Evolutionary conservation across 2,888 invertebrate genomes (phyloP).

Genomic region (Ennomos quercinarius): DNA sequence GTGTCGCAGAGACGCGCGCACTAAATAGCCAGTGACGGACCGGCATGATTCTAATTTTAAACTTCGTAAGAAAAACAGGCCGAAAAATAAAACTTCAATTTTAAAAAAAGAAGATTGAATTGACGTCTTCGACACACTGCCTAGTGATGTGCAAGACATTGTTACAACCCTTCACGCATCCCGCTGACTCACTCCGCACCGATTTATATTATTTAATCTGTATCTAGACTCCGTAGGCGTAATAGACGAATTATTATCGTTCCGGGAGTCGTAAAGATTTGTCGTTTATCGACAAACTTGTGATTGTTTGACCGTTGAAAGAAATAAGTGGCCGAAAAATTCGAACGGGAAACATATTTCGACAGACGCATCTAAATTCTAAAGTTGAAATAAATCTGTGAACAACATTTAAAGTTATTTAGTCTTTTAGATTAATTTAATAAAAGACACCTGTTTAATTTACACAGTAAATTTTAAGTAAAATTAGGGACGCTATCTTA

Average conservation of each 20-base stretch:
- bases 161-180: constrained; percentile 69
- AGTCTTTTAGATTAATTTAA: too few species aligned
- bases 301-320: constrained; percentile 54
- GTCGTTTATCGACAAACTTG: constrained; percentile 65
- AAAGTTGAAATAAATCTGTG: constrained; percentile 48
- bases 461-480: too few species aligned
- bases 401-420: too few species aligned
- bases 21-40: constrained; percentile 70
- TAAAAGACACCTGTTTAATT: too few species aligned
- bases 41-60: constrained; percentile 77
- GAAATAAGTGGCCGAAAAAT: constrained; percentile 64
- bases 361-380: constrained; percentile 46
- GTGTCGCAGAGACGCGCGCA: constrained; percentile 63
- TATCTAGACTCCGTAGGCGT: constrained; percentile 71
- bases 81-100: constrained; percentile 41
- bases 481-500: too few species aligned
- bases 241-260: constrained; percentile 72
- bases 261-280: constrained; percentile 66
- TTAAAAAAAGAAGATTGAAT: too few species aligned
- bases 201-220: constrained; percentile 82
- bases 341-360: constrained; percentile 60
- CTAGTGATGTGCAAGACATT: constrained; percentile 40
- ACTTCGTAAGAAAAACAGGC: constrained; percentile 65
- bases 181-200: constrained; percentile 73
- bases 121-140: constrained; percentile 10